phyloP scores from a whole-genome alignment of 2,888 invertebrate species.

The Papilio gigon region DNA sequence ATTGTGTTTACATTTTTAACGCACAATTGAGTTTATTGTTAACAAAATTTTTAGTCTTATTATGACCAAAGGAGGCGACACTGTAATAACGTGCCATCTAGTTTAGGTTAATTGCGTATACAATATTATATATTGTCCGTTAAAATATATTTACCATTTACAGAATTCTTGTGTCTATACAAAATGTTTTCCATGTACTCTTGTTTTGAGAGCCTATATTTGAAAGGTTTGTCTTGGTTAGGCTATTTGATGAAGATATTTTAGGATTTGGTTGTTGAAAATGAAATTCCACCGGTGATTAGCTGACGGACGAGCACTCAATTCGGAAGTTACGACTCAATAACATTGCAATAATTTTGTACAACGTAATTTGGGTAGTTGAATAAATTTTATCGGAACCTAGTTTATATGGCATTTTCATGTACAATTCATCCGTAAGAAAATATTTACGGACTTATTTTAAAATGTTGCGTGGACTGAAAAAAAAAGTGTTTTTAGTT shows the following conservation, averaged over 20 bases:
- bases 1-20: constrained; percentile 67
- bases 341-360: constrained; percentile 72
- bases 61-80: constrained; percentile 81
- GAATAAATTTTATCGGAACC: constrained; percentile 54
- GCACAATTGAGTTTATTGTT: constrained; percentile 78
- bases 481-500: constrained; percentile 24
- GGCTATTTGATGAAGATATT: constrained; percentile 57
- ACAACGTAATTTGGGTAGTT: constrained; percentile 68
- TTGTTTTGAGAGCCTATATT: constrained; percentile 83
- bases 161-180: constrained; percentile 83
- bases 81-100: constrained; percentile 82
- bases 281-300: constrained; percentile 46
- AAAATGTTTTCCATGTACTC: constrained; percentile 83
- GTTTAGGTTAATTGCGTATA: constrained; percentile 84
- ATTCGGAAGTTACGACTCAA: constrained; percentile 43
- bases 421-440: constrained; percentile 55
- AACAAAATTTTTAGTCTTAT: constrained; percentile 63
- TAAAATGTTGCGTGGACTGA: constrained; percentile 21
- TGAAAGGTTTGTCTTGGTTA: constrained; percentile 68
- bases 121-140: constrained; percentile 84
- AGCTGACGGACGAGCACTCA: constrained; percentile 42
- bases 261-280: constrained; percentile 55
- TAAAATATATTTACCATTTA: constrained; percentile 83
- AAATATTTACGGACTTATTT: constrained; percentile 27
- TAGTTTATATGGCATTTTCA: constrained; percentile 72